Evolutionary conservation across 2,113 vertebrate genomes (phyloP).

Genomic region (Haemorhous mexicanus): DNA sequence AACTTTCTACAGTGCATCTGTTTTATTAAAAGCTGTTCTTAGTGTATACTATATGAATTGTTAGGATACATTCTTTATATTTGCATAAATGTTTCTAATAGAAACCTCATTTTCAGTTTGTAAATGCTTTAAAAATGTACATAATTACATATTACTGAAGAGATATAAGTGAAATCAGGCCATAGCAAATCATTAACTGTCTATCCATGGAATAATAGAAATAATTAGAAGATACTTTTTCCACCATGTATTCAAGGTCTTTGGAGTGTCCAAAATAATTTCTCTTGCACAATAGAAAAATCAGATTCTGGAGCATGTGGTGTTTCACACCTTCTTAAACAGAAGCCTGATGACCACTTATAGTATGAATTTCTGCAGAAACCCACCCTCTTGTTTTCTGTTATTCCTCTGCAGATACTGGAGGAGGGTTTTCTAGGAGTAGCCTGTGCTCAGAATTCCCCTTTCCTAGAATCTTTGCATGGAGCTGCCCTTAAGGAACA

Average conservation of each 20-base stretch:
- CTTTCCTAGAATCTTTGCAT: not conserved
- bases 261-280: not conserved
- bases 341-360: not conserved
- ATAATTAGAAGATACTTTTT: not conserved
- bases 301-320: not conserved
- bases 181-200: not conserved
- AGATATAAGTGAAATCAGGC: not conserved
- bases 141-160: not conserved
- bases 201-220: not conserved
- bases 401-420: not conserved
- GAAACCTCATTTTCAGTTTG: not conserved
- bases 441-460: not conserved
- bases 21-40: not conserved
- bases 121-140: not conserved
- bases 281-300: not conserved
- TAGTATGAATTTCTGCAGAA: not conserved
- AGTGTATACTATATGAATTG: not conserved
- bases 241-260: not conserved
- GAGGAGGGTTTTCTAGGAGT: not conserved
- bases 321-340: not conserved
- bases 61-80: not conserved
- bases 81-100: not conserved
- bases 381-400: not conserved
- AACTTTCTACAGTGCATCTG: not conserved
- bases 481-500: not conserved